A percentile compares a stretch with the other conserved stretches of the same genome.
phyloP scores from a whole-genome alignment of 1,140 invertebrate species.

The Vanessa tameamea region DNA sequence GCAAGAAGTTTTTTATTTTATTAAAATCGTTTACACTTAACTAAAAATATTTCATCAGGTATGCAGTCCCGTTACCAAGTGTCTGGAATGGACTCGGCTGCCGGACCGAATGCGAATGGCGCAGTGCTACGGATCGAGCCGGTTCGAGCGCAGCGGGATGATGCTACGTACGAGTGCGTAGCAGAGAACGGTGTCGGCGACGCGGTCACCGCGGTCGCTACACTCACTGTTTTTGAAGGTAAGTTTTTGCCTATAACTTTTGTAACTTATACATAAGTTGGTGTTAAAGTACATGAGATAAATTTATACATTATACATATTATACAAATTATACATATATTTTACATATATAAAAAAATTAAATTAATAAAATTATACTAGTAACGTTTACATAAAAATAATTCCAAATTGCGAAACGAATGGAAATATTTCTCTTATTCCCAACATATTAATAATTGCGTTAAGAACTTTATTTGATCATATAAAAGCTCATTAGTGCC shows the following conservation, averaged over 20 bases:
- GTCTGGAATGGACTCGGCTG: slow-evolving; percentile 86
- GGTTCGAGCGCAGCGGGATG: slow-evolving; percentile 90
- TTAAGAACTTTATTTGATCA: slow-evolving; percentile 16
- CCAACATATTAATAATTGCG: not conserved
- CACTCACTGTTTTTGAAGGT: slow-evolving; percentile 94
- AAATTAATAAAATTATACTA: too few species aligned
- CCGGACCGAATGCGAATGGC: slow-evolving; percentile 86
- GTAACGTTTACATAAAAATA: too few species aligned
- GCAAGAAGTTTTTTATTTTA: too few species aligned
- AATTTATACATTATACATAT: too few species aligned
- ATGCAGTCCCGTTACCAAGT: slow-evolving; percentile 88
- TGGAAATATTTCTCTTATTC: not conserved
- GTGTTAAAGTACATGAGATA: too few species aligned
- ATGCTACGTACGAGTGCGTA: slow-evolving; percentile 96
- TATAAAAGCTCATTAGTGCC: slow-evolving; percentile 15
- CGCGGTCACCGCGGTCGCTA: slow-evolving; percentile 93
- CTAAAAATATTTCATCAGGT: slow-evolving; percentile 45
- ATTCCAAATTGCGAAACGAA: not conserved
- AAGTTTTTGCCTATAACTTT: slow-evolving; percentile 58
- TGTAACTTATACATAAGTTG: too few species aligned
- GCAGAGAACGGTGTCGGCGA: slow-evolving; percentile 98
- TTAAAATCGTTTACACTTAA: too few species aligned
- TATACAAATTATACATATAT: too few species aligned
- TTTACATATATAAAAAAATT: too few species aligned
- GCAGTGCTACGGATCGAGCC: slow-evolving; percentile 96